phyloP scores from a whole-genome alignment of 2,888 invertebrate genomes.

The Acrocyrtus sp. region DNA sequence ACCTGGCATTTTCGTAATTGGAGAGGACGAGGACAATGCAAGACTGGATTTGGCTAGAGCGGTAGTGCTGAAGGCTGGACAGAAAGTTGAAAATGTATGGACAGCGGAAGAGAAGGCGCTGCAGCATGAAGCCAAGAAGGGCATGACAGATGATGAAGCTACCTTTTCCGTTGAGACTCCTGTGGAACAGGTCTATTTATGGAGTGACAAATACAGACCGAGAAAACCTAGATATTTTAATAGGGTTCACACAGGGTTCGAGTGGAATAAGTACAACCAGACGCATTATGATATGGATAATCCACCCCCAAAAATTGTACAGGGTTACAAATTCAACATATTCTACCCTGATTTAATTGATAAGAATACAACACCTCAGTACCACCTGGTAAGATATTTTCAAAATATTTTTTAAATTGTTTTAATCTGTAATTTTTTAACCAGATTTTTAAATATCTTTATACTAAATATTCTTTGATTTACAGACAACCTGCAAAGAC shows the following conservation, averaged over 20 bases:
- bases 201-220: conserved; percentile 99
- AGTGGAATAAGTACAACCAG: conserved; percentile 99
- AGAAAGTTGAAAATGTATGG: conserved; percentile 67
- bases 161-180: conserved; percentile 91
- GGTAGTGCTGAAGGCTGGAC: conserved; percentile 58
- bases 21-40: conserved; percentile 81
- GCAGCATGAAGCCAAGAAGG: conserved; percentile 83
- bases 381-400: conserved; percentile 79
- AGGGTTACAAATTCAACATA: conserved; percentile 99
- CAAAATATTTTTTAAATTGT: no score
- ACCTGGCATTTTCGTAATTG: conserved; percentile 79
- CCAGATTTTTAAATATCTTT: neutral
- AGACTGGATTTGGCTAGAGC: conserved; percentile 67
- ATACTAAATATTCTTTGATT: no score
- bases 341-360: conserved; percentile 99
- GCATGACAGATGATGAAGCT: conserved; percentile 87
- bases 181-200: conserved; percentile 87
- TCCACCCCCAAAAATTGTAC: conserved; percentile 99
- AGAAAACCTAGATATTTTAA: conserved; percentile 98
- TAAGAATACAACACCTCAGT: conserved; percentile 90
- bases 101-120: conserved; percentile 75
- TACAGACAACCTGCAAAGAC: conserved; percentile 87
- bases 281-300: conserved; percentile 99
- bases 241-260: conserved; percentile 95
- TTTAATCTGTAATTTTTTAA: neutral